Conservation (phyloP, 1,140 invertebrate genomes). For the Calycopis cecrops region DNA sequence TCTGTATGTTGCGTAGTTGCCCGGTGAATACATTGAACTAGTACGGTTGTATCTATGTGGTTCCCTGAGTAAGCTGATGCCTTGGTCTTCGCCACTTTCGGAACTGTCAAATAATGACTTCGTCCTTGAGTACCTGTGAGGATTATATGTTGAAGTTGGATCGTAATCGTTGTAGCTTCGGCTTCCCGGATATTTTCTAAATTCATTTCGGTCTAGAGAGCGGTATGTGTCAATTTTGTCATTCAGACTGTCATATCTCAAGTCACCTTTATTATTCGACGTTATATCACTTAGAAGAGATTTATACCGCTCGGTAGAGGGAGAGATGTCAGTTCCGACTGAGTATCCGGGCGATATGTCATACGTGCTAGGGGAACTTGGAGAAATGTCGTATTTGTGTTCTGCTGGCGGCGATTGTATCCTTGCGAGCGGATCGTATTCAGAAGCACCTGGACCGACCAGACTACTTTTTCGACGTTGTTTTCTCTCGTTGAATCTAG, state of each 20-base stretch:
- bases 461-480: slow-evolving; percentile 77
- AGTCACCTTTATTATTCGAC: slow-evolving; percentile 41
- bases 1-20: slow-evolving; percentile 70
- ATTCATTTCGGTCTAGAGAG: slow-evolving; percentile 66
- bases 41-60: slow-evolving; percentile 64
- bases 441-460: slow-evolving; percentile 73
- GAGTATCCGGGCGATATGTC: slow-evolving; percentile 58
- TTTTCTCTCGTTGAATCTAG: slow-evolving; percentile 89
- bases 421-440: slow-evolving; percentile 67
- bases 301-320: slow-evolving; percentile 62
- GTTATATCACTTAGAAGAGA: slow-evolving; percentile 52
- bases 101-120: slow-evolving; percentile 64
- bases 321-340: slow-evolving; percentile 54
- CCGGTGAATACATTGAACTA: slow-evolving; percentile 66
- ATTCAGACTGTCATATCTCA: slow-evolving; percentile 53
- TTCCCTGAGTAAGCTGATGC: slow-evolving; percentile 44
- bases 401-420: slow-evolving; percentile 57
- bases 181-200: slow-evolving; percentile 56
- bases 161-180: slow-evolving; percentile 64
- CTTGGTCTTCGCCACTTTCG: slow-evolving; percentile 43
- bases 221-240: slow-evolving; percentile 65
- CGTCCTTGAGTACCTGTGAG: slow-evolving; percentile 61
- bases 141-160: slow-evolving; percentile 50
- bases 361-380: slow-evolving; percentile 54
- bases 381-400: slow-evolving; percentile 56